Evolutionary conservation across 2,888 invertebrate species (phyloP), one percentile per base, ranked within the genome.

Genomic region (Plusia festucae): DNA sequence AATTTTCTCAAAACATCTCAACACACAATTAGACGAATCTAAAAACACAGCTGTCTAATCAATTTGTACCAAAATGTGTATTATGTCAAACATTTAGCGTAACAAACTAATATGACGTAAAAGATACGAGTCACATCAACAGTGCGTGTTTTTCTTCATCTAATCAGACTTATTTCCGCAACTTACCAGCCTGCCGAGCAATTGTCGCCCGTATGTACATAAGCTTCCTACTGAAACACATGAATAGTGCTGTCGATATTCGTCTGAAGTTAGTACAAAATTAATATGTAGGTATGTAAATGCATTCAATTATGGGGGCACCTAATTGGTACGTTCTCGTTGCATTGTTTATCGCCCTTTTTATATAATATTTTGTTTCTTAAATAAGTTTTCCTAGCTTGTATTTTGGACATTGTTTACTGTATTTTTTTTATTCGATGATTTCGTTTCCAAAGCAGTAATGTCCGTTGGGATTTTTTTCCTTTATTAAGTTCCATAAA

Each of bases 81-180:
- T 5, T 0, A 40, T n/a, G n/a, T 40, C n/a, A 40, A n/a, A 40
- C 40, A 40, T 40, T n/a, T n/a, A 40, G 3, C 7, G n/a, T 6
- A n/a, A n/a, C 15, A 40, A 40, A n/a, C 40, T 40, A n/a, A 40
- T 40, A 40, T 40, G 6, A 40, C n/a, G 13, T 13, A 40, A 16
- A 49, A 49, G 16, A 9, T 18, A 49, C 20, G 11, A 68, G 51
- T 15, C 34, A 16, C 44, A 53, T 53, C 46, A 68, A 62, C 57
- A 27, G 49, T 8, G 30, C 15, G 56, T 68, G 62, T 60, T 56
- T 63, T 63, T 60, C 59, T 63, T 63, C 62, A 63, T 76, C 53
- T 76, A 59, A 75, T 76, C 55, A 57, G 56, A 22, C 32, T 61
- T 54, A 73, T 73, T 66, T 76, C 69, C 57, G 56, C 20, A 69